Evolutionary conservation across 1,140 invertebrate species (phyloP).

Genomic region (Akabosia matsudoensis): DNA sequence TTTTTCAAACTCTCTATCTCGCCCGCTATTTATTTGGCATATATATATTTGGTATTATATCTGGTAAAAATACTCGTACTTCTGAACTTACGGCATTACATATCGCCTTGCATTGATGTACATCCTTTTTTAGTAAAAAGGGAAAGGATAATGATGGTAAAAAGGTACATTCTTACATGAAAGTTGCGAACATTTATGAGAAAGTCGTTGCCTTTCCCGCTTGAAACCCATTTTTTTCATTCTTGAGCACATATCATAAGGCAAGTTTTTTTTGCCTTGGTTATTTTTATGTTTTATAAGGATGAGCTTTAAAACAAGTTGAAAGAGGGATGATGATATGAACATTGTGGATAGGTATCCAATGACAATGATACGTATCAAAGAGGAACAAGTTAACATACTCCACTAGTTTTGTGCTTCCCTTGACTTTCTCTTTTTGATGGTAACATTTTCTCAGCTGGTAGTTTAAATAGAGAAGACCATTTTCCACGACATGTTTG

Average conservation of each 20-base stretch:
- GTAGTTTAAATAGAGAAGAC: background rate
- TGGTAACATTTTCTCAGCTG: background rate
- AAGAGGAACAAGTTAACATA: conserved; percentile 22
- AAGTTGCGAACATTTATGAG: conserved; percentile 13
- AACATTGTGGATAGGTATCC: conserved; percentile 20
- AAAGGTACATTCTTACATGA: conserved; percentile 13
- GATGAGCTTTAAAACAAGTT: conserved; percentile 24
- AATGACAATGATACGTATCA: conserved; percentile 25
- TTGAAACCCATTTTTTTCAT: no score
- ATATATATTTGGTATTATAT: no score
- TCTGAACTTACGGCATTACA: no score
- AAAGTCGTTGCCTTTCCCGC: conserved; percentile 19
- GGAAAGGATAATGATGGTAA: conserved; percentile 18
- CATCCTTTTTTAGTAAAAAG: background rate
- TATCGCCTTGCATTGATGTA: background rate
- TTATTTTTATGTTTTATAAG: no score
- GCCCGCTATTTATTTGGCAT: no score
- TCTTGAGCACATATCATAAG: conserved; percentile 10
- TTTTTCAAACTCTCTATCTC: no score
- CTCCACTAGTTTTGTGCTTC: background rate
- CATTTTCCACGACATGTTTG: conserved; percentile 11
- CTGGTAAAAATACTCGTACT: no score
- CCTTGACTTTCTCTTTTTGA: background rate
- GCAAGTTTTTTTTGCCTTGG: no score
- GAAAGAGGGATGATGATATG: conserved; percentile 18